Base-by-base conservation (phyloP, 2,113 vertebrate genomes). In the Callorhinus ursinus region DNA sequence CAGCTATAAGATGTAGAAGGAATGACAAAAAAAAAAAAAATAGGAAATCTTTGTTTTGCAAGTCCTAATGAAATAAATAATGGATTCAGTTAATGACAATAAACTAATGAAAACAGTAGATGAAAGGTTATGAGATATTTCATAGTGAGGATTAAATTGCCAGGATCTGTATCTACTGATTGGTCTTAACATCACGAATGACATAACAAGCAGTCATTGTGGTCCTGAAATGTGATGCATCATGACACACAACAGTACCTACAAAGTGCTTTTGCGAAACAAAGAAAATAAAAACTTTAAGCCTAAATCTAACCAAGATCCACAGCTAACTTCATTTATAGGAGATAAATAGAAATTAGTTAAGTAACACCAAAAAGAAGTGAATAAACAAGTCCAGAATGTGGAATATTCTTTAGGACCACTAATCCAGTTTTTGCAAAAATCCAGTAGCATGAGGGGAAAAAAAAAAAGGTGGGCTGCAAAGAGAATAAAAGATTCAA, bases 21-120 rank as follows among this genome's bases (percentile, higher is more conserved):
- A 90, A 26, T 19, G 9, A 69, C 57, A 61, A 11, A 39, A 39
- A 39, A 36, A 36, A 36, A 36, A 39, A 39, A 39, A 94, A 74
- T 18, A 89, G 3, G 1, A 86, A 92, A 79, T 76, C 19, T 96
- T 33, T 88, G 21, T 67, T 67, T 86, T 79, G 5, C 1, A 84
- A 42, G 22, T 84, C 55, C 83, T 63, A 81, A 39, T 42, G 14
- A 87, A 74, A 84, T 94, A 86, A 96, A 61, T 80, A 96, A 88
- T 69, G n/a, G 46, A 83, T 63, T 74, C 5, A 84, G 39, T 39
- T 57, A 76, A 90, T 63, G 16, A 88, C 81, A 18, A 88, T 80
- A 71, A 88, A 67, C 80, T 87, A 93, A 87, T 87, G 21, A 95
- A 83, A 95, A 6, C 24, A n/a, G 39, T 74, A 42, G 55, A 49